phyloP scores from a whole-genome alignment of 2,888 invertebrate genomes.

The Pachliopta kotzebuea region DNA sequence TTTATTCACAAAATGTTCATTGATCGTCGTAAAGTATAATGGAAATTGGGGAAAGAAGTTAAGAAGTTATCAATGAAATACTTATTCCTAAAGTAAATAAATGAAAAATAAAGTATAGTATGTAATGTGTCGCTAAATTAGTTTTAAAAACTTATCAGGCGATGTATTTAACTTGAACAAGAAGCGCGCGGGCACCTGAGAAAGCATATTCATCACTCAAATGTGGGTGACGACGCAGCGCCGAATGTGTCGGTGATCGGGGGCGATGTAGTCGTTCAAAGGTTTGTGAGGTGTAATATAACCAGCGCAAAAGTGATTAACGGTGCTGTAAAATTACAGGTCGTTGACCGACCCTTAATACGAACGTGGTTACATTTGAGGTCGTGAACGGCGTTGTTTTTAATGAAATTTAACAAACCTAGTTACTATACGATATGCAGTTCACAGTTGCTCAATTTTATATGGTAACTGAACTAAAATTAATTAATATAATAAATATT shows the following conservation, averaged over 20 bases:
- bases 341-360: constrained; percentile 66
- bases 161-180: too few species aligned
- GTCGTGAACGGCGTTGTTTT: constrained; percentile 12
- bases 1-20: too few species aligned
- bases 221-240: too few species aligned
- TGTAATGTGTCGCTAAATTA: too few species aligned
- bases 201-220: too few species aligned
- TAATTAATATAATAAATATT: not conserved
- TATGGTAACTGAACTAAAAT: not conserved
- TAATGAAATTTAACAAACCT: constrained; percentile 11
- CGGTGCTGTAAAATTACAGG: constrained; percentile 58
- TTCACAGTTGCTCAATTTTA: not conserved
- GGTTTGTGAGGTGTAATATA: constrained; percentile 43
- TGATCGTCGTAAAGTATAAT: too few species aligned
- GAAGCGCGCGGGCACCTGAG: too few species aligned
- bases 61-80: too few species aligned
- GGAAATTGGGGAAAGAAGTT: too few species aligned
- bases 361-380: constrained; percentile 44
- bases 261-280: constrained; percentile 35
- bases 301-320: constrained; percentile 65
- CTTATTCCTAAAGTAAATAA: too few species aligned
- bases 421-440: not conserved
- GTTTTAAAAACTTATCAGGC: too few species aligned
- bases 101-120: too few species aligned
- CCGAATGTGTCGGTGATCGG: constrained; percentile 23